Evolutionary conservation across 2,797 vertebrate genomes (phyloP).

Genomic region (Centropyge bicolor): DNA sequence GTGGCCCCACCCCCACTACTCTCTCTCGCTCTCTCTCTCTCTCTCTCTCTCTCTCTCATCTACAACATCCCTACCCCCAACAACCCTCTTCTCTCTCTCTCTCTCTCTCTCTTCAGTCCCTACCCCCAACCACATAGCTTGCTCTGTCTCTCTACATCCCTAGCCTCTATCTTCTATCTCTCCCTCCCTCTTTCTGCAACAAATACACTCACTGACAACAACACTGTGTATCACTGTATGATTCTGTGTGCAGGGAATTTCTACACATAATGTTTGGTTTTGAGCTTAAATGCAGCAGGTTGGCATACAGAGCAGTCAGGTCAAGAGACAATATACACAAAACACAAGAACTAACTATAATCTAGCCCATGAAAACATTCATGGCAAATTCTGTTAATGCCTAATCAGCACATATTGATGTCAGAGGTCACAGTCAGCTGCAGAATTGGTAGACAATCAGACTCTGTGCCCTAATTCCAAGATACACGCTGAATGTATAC

Average conservation of each 20-base stretch:
- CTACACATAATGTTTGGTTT: constrained; percentile 3
- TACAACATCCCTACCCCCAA: constrained; percentile 70
- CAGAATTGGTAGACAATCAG: not conserved
- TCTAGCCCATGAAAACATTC: not conserved
- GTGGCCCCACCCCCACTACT: constrained; percentile 76
- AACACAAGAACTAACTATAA: not conserved
- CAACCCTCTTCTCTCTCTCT: constrained; percentile 52
- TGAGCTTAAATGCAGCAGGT: constrained; percentile 18
- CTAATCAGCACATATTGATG: constrained; percentile 16
- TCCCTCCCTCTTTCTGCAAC: constrained; percentile 66
- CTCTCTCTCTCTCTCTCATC: constrained; percentile 41
- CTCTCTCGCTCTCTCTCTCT: constrained; percentile 43
- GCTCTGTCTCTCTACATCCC: constrained; percentile 55
- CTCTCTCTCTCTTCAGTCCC: constrained; percentile 65
- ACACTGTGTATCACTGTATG: constrained; percentile 14
- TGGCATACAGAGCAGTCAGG: not conserved
- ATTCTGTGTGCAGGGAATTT: constrained; percentile 23
- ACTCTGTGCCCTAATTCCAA: not conserved
- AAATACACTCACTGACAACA: constrained; percentile 45
- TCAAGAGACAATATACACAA: not conserved
- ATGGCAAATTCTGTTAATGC: not conserved
- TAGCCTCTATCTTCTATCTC: constrained; percentile 65
- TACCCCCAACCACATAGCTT: constrained; percentile 75
- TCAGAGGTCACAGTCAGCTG: constrained; percentile 26
- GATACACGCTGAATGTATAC: not conserved